A percentile compares a stretch with the other conserved stretches of the same genome.
Evolutionary conservation across 2,888 invertebrate species (phyloP).

Genomic region (Conomelus anceps): DNA sequence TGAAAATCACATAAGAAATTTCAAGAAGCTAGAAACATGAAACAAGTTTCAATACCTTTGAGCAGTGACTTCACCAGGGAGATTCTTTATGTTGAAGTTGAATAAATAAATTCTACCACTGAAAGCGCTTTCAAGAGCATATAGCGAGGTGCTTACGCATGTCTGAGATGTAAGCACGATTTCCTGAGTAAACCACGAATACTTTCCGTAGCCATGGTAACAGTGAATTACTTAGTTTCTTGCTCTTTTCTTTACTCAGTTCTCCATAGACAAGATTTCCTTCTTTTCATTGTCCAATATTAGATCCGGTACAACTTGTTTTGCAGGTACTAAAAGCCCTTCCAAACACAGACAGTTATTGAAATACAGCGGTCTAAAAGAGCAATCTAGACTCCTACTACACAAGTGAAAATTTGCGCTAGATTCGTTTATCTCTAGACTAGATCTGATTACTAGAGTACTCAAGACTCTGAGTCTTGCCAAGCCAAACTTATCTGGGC

Average conservation of each 20-base stretch:
- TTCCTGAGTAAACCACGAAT: not conserved
- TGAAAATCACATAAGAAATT: no score
- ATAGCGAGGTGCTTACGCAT: not conserved
- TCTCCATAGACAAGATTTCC: not conserved
- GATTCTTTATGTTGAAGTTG: not conserved
- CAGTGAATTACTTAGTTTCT: not conserved
- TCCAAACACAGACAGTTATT: not conserved
- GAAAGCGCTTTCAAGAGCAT: not conserved
- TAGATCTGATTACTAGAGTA: no score
- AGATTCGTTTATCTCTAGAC: no score
- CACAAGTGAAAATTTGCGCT: no score
- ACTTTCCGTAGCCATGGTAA: not conserved
- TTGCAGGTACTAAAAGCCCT: not conserved
- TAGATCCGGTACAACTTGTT: not conserved
- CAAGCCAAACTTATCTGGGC: no score
- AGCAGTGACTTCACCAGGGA: not conserved
- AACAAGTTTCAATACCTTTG: not conserved
- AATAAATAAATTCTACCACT: not conserved
- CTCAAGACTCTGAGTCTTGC: no score
- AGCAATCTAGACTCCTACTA: not conserved
- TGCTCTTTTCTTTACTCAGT: not conserved
- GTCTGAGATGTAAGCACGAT: not conserved
- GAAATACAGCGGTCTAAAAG: not conserved
- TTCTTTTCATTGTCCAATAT: not conserved
- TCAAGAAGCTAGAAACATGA: no score